Evolutionary conservation across 1,140 invertebrate species (phyloP).

Genomic region (Drosophila ohnishii): DNA sequence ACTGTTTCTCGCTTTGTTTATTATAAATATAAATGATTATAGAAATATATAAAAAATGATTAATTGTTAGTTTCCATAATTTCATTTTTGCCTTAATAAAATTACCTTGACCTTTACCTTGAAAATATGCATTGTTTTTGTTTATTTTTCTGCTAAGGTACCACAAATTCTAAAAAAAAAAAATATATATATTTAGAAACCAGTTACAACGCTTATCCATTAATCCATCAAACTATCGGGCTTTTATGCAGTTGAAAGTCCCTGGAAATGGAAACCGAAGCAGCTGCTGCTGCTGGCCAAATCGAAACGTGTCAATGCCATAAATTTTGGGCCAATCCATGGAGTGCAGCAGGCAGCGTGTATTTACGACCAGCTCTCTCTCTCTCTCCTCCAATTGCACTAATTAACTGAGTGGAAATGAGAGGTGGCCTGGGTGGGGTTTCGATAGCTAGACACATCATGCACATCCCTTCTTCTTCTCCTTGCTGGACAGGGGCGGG

Average conservation of each 20-base stretch:
- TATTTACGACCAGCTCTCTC: conserved; percentile 36
- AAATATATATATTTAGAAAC: background rate
- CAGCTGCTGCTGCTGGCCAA: conserved; percentile 17
- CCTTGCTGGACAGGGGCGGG: conserved; percentile 12
- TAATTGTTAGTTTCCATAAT: too few relatives aligned
- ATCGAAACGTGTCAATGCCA: conserved; percentile 49
- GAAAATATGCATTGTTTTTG: too few relatives aligned
- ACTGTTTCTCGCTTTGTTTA: too few relatives aligned
- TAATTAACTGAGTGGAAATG: conserved; percentile 44
- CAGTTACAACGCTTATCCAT: background rate
- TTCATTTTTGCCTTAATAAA: too few relatives aligned
- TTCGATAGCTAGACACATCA: conserved; percentile 1
- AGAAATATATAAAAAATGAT: too few relatives aligned
- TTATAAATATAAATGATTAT: too few relatives aligned
- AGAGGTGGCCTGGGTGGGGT: background rate
- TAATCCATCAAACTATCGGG: conserved; percentile 12
- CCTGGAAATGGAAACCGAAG: conserved; percentile 9
- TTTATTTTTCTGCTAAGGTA: too few relatives aligned
- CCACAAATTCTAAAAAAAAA: background rate
- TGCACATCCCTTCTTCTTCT: conserved; percentile 7
- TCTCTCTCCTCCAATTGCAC: conserved; percentile 40
- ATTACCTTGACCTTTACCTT: too few relatives aligned
- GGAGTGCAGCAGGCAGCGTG: conserved; percentile 33
- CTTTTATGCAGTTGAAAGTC: background rate
- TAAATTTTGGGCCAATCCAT: conserved; percentile 51